phyloP scores from a whole-genome alignment of 2,797 vertebrate genomes.

The Bufotes viridis region DNA sequence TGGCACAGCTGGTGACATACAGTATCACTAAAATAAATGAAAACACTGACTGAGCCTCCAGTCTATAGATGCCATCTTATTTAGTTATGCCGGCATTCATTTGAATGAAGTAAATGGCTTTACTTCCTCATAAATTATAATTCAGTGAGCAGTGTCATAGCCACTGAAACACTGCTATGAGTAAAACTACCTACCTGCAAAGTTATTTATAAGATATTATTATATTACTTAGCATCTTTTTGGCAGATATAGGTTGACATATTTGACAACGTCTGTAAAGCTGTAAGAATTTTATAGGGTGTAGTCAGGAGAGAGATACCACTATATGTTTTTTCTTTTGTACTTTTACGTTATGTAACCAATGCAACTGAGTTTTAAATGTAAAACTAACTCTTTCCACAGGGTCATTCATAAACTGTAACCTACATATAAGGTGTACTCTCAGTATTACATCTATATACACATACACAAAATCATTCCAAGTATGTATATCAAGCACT shows the following conservation, averaged over 20 bases:
- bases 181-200: constrained; percentile 35
- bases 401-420: not conserved
- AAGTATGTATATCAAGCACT: constrained; percentile 49
- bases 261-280: constrained; percentile 26
- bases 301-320: constrained; percentile 2
- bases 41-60: not conserved
- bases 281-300: constrained; percentile 12
- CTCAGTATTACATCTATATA: constrained; percentile 39
- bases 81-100: not conserved
- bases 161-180: constrained; percentile 1
- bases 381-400: constrained; percentile 41
- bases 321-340: constrained; percentile 8
- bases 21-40: not conserved
- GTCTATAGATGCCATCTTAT: not conserved
- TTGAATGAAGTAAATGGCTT: not conserved
- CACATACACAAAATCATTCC: constrained; percentile 31
- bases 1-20: not conserved
- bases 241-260: constrained; percentile 7
- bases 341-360: not conserved
- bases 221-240: constrained; percentile 6
- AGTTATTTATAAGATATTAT: constrained; percentile 32
- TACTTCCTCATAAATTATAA: not conserved
- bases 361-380: constrained; percentile 47
- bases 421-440: constrained; percentile 9
- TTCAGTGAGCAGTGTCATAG: not conserved